Evolutionary conservation across 53 echinoderm and acorn worm species (phyloP).

Genomic region (Echinarachnius parma): DNA sequence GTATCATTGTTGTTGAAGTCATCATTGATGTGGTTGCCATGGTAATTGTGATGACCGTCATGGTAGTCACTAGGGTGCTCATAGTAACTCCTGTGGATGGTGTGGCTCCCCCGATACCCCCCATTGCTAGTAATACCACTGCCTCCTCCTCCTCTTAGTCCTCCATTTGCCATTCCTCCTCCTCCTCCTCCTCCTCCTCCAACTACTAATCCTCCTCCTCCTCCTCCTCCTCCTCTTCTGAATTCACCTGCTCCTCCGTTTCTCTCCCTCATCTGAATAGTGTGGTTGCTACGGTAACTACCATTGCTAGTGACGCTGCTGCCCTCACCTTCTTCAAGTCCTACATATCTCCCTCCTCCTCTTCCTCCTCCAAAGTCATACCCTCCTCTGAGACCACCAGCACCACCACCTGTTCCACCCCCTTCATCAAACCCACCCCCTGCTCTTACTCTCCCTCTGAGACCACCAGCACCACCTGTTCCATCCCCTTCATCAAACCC

Average conservation of each 20-base stretch:
- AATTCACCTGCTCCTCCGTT: background rate
- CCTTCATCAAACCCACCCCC: too few species aligned
- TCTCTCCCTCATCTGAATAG: background rate
- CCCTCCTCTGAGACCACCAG: too few species aligned
- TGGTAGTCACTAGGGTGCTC: background rate
- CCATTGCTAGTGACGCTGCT: too few species aligned
- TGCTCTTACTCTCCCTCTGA: too few species aligned
- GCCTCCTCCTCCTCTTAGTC: constrained; percentile 20
- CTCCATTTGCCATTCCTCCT: too few species aligned
- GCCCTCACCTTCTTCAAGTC: too few species aligned
- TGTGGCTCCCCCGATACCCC: background rate
- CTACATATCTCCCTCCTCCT: too few species aligned
- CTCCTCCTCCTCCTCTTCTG: background rate
- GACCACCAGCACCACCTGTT: too few species aligned
- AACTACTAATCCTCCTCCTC: background rate
- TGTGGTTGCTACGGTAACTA: too few species aligned
- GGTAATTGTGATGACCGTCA: background rate
- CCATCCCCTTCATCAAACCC: too few species aligned
- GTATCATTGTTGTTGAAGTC: constrained; percentile 3
- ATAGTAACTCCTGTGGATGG: background rate
- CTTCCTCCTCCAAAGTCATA: too few species aligned
- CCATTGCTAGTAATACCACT: background rate
- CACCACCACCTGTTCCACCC: too few species aligned
- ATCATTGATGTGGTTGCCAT: constrained; percentile 23
- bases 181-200: background rate